Percentiles rank a stretch among this genome's conserved stretches.
These are phyloP conservation scores for Andrena haemorrhoa DNA, from an alignment of 2,888 invertebrate species.

Conservation along the genomic window DNA sequence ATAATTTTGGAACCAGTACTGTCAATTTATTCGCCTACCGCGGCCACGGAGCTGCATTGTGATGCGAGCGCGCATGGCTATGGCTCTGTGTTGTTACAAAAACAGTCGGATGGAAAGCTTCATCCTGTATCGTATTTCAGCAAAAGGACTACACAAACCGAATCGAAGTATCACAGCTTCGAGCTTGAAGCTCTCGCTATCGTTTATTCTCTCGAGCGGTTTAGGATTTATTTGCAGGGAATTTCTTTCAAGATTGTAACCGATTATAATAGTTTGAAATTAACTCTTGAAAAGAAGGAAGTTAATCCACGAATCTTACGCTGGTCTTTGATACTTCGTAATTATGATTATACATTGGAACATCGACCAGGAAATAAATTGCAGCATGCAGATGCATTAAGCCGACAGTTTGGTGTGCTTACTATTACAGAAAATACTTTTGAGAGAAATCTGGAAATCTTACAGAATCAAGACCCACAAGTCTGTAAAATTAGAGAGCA, in stretches of 20 bases:
- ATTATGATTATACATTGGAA: slow-evolving; percentile 14
- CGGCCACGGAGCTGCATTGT: slow-evolving; percentile 78
- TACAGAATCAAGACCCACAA: slow-evolving; percentile 10
- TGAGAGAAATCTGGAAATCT: slow-evolving; percentile 25
- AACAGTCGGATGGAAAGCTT: not conserved
- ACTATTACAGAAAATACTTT: slow-evolving; percentile 29
- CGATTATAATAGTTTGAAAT: slow-evolving; percentile 70
- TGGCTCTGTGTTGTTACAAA: slow-evolving; percentile 6
- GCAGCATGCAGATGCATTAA: slow-evolving; percentile 28
- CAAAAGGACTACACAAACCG: slow-evolving; percentile 70
- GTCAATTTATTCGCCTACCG: slow-evolving; percentile 73
- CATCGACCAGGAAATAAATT: slow-evolving; percentile 1
- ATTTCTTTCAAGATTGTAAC: slow-evolving; percentile 72
- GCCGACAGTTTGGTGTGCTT: not conserved
- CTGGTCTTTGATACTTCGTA: slow-evolving; percentile 34
- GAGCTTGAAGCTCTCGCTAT: slow-evolving; percentile 74
- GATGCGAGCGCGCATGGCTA: slow-evolving; percentile 55
- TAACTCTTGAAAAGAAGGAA: slow-evolving; percentile 73
- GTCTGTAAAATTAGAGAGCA: not conserved
- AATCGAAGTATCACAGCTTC: slow-evolving; percentile 77
- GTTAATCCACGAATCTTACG: slow-evolving; percentile 66
- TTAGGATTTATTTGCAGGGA: slow-evolving; percentile 72
- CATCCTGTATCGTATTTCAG: slow-evolving; percentile 68
- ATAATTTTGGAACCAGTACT: slow-evolving; percentile 72
- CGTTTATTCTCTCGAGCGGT: slow-evolving; percentile 66